phyloP scores from a whole-genome alignment of 2,797 vertebrate genomes.

The Microchirus variegatus region DNA sequence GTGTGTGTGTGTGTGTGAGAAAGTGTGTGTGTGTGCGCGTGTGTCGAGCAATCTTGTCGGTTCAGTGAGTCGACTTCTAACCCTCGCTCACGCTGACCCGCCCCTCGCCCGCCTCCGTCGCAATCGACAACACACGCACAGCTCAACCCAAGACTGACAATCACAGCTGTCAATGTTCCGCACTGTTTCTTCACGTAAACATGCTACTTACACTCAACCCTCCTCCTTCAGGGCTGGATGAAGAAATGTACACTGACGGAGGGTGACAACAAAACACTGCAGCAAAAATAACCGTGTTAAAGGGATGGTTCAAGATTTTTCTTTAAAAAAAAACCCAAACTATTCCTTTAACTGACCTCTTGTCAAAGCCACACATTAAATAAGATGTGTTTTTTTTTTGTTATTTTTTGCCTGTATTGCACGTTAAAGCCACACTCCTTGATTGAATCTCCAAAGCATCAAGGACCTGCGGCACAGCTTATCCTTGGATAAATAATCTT shows the following conservation, averaged over 20 bases:
- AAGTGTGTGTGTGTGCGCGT: background rate
- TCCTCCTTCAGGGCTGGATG: constrained; percentile 34
- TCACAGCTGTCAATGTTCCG: constrained; percentile 49
- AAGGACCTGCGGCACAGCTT: constrained; percentile 40
- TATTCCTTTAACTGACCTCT: constrained; percentile 12
- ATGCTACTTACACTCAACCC: constrained; percentile 69
- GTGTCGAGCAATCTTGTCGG: background rate
- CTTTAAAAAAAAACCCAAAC: background rate
- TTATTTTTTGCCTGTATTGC: constrained; percentile 51
- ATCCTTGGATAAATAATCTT: constrained; percentile 49
- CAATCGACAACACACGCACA: background rate
- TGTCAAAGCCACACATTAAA: constrained; percentile 19
- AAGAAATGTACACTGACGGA: constrained; percentile 30
- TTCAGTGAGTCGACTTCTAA: constrained; percentile 4
- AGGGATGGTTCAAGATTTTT: background rate
- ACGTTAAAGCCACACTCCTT: constrained; percentile 52
- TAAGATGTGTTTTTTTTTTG: constrained; percentile 11
- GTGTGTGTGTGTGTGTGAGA: background rate
- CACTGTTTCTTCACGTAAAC: constrained; percentile 70
- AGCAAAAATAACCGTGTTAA: constrained; percentile 25
- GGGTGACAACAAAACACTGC: constrained; percentile 55
- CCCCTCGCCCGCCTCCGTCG: background rate
- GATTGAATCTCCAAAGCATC: constrained; percentile 31
- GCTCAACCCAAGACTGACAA: constrained; percentile 42
- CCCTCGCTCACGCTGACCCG: constrained; percentile 23